Evolutionary conservation across 2,797 vertebrate genomes (phyloP).

Genomic region (Pelochelys cantorii): DNA sequence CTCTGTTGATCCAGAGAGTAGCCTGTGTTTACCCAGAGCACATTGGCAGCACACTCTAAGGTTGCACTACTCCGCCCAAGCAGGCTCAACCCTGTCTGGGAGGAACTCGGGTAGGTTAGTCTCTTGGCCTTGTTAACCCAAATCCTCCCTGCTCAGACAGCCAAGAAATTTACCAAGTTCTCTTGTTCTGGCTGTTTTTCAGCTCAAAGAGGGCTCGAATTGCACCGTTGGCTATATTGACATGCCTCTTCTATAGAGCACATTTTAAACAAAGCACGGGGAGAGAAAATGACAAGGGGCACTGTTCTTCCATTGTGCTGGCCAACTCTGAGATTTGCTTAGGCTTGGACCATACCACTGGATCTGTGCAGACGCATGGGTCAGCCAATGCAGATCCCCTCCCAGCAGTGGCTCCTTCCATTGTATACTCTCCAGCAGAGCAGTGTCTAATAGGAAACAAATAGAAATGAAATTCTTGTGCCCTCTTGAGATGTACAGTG

Average conservation of each 20-base stretch:
- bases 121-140: background rate
- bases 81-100: slow-evolving; percentile 32
- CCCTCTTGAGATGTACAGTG: background rate
- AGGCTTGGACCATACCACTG: slow-evolving; percentile 19
- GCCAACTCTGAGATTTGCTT: background rate
- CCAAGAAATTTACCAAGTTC: slow-evolving; percentile 24
- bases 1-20: slow-evolving; percentile 52
- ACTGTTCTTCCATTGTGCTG: background rate
- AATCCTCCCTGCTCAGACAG: background rate
- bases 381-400: background rate
- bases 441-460: slow-evolving; percentile 9
- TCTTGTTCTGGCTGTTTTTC: slow-evolving; percentile 25
- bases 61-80: slow-evolving; percentile 14
- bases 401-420: background rate
- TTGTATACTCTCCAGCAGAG: background rate
- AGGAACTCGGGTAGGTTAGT: slow-evolving; percentile 30
- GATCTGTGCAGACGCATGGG: background rate
- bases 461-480: background rate
- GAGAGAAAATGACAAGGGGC: background rate
- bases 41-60: background rate
- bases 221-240: background rate
- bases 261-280: background rate
- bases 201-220: background rate
- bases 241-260: rapidly evolving
- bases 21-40: slow-evolving; percentile 43